phyloP scores from a whole-genome alignment of 2,113 vertebrate species.

The Aegypius monachus region DNA sequence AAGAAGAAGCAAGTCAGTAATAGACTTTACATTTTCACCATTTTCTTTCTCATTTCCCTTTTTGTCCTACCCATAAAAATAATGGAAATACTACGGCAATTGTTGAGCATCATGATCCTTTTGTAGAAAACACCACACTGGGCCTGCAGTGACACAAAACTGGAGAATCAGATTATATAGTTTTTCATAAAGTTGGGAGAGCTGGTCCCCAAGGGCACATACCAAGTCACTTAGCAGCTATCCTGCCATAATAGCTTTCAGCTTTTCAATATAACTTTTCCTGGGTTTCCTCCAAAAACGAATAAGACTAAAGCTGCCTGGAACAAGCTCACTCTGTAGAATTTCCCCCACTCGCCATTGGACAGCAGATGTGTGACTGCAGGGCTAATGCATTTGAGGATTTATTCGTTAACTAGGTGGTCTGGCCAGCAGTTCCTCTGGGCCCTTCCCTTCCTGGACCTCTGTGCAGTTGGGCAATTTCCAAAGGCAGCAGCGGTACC shows the following conservation, averaged over 20 bases:
- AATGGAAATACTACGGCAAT: not conserved
- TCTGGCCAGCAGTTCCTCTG: not conserved
- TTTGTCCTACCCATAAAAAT: not conserved
- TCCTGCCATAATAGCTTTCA: conserved; percentile 9
- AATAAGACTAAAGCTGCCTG: not conserved
- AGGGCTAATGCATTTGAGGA: not conserved
- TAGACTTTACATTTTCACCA: not conserved
- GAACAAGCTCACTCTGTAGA: not conserved
- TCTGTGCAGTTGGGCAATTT: not conserved
- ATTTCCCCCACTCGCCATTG: not conserved
- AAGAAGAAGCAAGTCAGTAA: not conserved
- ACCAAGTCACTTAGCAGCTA: conserved; percentile 23
- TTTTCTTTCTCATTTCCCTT: not conserved
- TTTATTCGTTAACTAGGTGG: not conserved
- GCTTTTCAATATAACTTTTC: conserved; percentile 44
- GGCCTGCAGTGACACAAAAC: not conserved
- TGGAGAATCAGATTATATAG: not conserved
- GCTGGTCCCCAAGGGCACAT: conserved; percentile 15
- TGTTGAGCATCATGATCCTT: not conserved
- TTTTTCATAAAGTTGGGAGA: conserved; percentile 17
- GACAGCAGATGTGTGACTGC: conserved; percentile 26
- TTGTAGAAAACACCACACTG: not conserved
- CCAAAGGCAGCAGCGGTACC: not conserved
- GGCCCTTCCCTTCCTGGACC: not conserved
- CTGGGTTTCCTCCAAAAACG: conserved; percentile 43